Evolutionary conservation across 35 echinoderm and acorn worm species (phyloP), one percentile per base, ranked within the genome.

Genomic region (Diadema setosum): DNA sequence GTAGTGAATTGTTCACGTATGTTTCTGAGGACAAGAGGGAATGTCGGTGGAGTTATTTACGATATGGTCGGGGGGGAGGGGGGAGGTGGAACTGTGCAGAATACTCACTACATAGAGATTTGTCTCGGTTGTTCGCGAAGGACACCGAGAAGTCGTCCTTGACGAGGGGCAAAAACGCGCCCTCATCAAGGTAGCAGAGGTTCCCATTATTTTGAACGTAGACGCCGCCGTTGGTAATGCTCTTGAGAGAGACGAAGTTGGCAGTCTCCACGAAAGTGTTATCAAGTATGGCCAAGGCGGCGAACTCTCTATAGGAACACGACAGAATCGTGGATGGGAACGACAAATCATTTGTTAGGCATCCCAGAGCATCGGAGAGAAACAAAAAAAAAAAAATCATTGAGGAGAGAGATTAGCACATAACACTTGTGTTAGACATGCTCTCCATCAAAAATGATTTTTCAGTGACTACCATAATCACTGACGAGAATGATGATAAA

Each of bases 101-200:
- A 75, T 89, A 90, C 88, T 90, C 76, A 90, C 88, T 81, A 69
- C 88, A 90, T 42, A 37, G 37, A 24, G 32, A 56, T 33, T 17
- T 55, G 30, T 74, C 29, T 83, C 84, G 82, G 60, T 90, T 90
- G 76, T 50, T 40, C 42, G 3, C 4, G 56, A 90, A 65, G 45
- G 24, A n/a, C 33, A 84, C 39, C 18, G 5, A 17, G 56, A 60
- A 63, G 34, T 63, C 58, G 18, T 11, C 5, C 37, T 58, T 58
- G 37, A 90, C 31, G 61, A 90, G 46, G 78, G 32, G 23, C 31
- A 46, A 7, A 73, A 90, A 90, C 5, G 81, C 42, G 39, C 16
- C 37, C 42, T 49, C 33, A 20, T 65, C 73, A 45, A 81, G 55
- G 82, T 92, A 92, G 75, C 90, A 92, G 8, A 92, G 60, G 16